Evolutionary conservation across 2,797 vertebrate genomes (phyloP).

Genomic region (Sebastiscus albofasciatus): DNA sequence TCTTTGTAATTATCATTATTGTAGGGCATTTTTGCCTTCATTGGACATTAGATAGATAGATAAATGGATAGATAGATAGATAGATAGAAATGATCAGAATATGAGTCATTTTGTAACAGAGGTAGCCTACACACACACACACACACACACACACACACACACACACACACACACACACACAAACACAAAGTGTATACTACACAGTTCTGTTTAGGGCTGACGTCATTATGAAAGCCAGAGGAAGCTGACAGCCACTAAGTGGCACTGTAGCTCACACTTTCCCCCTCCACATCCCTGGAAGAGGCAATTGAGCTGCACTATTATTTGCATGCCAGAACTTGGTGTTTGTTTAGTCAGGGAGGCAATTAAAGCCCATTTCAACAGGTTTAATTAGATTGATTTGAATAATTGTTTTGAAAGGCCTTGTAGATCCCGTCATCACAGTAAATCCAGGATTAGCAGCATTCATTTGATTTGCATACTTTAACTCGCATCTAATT

Average conservation of each 20-base stretch:
- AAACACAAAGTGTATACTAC: background rate
- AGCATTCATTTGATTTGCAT: conserved; percentile 60
- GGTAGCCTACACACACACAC: background rate
- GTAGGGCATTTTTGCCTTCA: background rate
- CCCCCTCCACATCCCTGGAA: conserved; percentile 1
- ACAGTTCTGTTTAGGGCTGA: conserved; percentile 46
- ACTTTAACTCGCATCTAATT: conserved; percentile 61
- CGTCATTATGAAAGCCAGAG: conserved; percentile 64
- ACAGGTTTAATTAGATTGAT: conserved; percentile 82
- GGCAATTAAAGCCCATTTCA: conserved; percentile 81
- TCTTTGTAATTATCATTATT: background rate
- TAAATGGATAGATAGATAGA: background rate
- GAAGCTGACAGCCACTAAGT: conserved; percentile 55
- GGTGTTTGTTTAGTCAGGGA: conserved; percentile 79
- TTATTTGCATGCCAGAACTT: conserved; percentile 75
- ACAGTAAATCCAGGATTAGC: conserved; percentile 72
- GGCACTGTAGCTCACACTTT: conserved; percentile 62
- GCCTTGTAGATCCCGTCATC: conserved; percentile 67
- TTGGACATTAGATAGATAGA: background rate
- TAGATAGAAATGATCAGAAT: conserved; percentile 5
- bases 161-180: background rate
- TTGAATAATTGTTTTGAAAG: conserved; percentile 81
- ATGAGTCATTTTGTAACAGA: conserved; percentile 23
- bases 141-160: conserved; percentile 9
- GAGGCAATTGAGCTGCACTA: conserved; percentile 40